Evolutionary conservation across 2,113 vertebrate species (phyloP), one percentile per base, ranked within the genome.

Genomic region (Etheostoma spectabile): DNA sequence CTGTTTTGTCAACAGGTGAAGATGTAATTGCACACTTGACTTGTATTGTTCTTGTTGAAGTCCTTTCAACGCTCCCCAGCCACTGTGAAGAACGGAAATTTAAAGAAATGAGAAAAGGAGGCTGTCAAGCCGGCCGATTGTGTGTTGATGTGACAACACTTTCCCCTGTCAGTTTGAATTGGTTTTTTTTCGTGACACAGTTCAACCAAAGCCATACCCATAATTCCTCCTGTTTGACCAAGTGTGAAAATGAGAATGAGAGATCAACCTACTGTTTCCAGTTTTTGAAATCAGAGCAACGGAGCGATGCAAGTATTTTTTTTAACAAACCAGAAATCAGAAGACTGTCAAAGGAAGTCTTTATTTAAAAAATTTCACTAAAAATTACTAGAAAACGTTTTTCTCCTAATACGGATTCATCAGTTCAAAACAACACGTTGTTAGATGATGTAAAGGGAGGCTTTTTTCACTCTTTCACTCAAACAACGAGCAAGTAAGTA

Each of bases 1-100:
- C 61, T 89, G 88, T 89, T 93, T 76, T 80, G 89, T 90, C 86
- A 91, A 91, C 86, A 88, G 75, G 69, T 80, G 74, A 74, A 80
- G 89, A 87, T 80, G 74, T 79, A 74, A 86, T 77, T 60, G 83
- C 86, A 88, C 63, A 84, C 89, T 90, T 74, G 80, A 74, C 81
- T 85, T 48, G 66, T 12, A 22, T 82, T 86, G 76, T 67, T 83
- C 67, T 33, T 4, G 10, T 24, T 12, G 18, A 27, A 45, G 35
- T 19, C 38, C 68, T 53, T 33, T 77, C 72, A 21, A 52, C 0
- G 14, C 67, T 81, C 63, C 64, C 24, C n/a, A 3, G 65, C 73
- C 48, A 3, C 74, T 22, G 78, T 57, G 59, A 55, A 21, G 33
- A 46, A 11, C 5, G 18, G 82, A 80, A 60, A 62, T 55, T 51